Conservation (phyloP, 2,113 vertebrate species). For the Ctenomys sociabilis region DNA sequence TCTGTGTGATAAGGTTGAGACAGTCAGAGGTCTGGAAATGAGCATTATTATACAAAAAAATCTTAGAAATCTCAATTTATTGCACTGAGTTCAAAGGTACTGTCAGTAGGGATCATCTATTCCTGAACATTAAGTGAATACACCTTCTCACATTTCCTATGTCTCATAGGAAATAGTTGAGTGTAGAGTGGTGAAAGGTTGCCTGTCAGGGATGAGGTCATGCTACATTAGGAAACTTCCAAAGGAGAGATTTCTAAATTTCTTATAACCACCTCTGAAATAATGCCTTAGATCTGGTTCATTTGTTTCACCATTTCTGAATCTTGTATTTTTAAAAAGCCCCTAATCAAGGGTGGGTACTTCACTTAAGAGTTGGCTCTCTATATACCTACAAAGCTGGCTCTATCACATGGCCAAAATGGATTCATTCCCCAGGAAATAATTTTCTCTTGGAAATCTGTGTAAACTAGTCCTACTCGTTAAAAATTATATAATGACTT, state of each 20-base stretch:
- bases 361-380: not conserved
- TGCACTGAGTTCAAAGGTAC: not conserved
- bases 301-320: not conserved
- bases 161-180: not conserved
- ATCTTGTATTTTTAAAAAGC: not conserved
- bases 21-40: not conserved
- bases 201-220: not conserved
- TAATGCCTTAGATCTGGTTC: not conserved
- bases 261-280: not conserved
- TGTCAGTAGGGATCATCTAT: not conserved
- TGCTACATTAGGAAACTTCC: not conserved
- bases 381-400: not conserved
- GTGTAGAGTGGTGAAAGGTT: not conserved
- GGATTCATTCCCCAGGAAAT: not conserved
- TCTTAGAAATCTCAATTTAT: not conserved
- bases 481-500: not conserved
- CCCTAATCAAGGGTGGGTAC: fast-evolving
- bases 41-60: not conserved
- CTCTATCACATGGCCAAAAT: not conserved
- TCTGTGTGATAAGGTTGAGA: not conserved
- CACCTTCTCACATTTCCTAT: not conserved
- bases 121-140: not conserved
- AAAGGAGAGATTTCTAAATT: not conserved
- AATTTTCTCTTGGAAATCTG: not conserved
- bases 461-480: not conserved